Base-by-base conservation (phyloP, 2,888 invertebrate genomes). In the Rhabditoides inermis region DNA sequence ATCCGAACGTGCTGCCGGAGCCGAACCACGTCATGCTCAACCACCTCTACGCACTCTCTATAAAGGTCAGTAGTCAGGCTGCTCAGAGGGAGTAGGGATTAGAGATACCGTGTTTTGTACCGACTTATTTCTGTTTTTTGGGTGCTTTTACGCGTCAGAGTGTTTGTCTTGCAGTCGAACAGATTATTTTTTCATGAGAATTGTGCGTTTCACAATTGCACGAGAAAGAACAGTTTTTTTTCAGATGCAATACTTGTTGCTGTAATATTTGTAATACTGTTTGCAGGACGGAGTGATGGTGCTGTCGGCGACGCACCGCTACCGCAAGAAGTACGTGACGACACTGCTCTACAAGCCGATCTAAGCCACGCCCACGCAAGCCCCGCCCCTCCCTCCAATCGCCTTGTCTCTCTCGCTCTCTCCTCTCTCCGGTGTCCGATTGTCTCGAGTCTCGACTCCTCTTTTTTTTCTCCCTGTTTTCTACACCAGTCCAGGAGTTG, bases 231-330 rank as follows among this genome's bases (percentile, higher is more conserved):
- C 15, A 7, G 7, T 32, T 15, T 10, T 10, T 32, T 32, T 15
- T 15, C 7, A 7, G 10, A 7, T 7, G 32, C 32, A 10, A 7
- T 32, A 15, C 32, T 32, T 32, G 10, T 15, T 32, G 32, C 15
- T 32, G 15, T 32, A 10, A 15, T 32, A 10, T 10, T 32, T 10
- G 32, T 32, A 15, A 32, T 32, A 32, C 32, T 32, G 7, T n/a
- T n/a, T n/a, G n/a, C n/a, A n/a, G 39, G 98, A 99, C n/a, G 95
- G 95, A 46, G 95, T 98, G 2, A 98, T 98, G 94, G 95, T 98
- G 37, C 81, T 98, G 36, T 92, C 91, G 75, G 92, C 94, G 15
- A 95, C 95, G 3, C 92, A 95, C 80, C 84, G 95, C 61, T 95
- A 94, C 79, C 85, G 94, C 65, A 95, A 95, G 83, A 98, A 98